A percentile compares a stretch with the other conserved stretches of the same genome.
Evolutionary conservation across 2,888 invertebrate species (phyloP).

Genomic region (Andrena marginata): DNA sequence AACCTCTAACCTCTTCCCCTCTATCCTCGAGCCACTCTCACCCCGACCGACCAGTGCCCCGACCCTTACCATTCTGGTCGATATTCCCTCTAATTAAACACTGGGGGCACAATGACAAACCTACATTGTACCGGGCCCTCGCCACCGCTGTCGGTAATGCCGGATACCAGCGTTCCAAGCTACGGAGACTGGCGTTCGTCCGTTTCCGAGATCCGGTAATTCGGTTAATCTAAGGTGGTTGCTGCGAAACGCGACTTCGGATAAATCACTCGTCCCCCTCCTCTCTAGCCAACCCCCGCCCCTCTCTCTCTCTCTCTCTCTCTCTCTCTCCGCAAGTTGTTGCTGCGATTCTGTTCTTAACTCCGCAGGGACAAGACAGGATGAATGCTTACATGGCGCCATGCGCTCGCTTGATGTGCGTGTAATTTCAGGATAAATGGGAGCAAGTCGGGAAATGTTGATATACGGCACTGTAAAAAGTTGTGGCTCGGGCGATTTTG

Average conservation of each 20-base stretch:
- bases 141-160: constrained; percentile 57
- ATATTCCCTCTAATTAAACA: constrained; percentile 83
- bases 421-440: not conserved
- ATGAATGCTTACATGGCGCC: constrained; percentile 29
- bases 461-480: too few species aligned
- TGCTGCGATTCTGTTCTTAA: constrained; percentile 53
- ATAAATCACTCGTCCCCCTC: constrained; percentile 79
- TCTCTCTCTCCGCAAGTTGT: constrained; percentile 16
- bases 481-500: too few species aligned
- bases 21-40: constrained; percentile 60
- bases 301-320: not conserved
- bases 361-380: constrained; percentile 25
- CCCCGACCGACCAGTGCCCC: constrained; percentile 34
- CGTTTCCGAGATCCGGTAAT: constrained; percentile 77
- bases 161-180: constrained; percentile 50
- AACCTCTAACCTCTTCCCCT: constrained; percentile 60
- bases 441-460: too few species aligned
- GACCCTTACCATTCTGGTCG: constrained; percentile 75
- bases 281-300: constrained; percentile 56
- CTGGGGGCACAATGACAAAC: constrained; percentile 82
- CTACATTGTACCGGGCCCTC: constrained; percentile 74
- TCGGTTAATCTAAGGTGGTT: constrained; percentile 82
- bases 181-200: constrained; percentile 32
- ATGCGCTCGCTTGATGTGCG: constrained; percentile 7
- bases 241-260: constrained; percentile 76